Conservation (phyloP, 30 jellyfish, hydroid and myxozoan genomes). For the Rhopilema esculentum region DNA sequence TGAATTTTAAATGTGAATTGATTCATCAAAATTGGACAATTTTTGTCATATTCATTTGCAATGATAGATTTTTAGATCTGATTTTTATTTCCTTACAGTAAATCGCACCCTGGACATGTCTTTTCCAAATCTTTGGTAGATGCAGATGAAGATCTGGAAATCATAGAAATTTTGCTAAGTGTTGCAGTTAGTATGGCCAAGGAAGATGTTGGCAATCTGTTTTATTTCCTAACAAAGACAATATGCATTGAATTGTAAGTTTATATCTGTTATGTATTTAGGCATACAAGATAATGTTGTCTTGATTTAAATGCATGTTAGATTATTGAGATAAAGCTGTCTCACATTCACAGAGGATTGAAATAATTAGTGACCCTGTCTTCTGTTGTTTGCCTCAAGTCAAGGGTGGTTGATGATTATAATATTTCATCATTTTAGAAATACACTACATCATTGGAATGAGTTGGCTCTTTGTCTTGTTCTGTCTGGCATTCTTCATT, state of each 20-base stretch:
- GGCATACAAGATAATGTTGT: too few relatives aligned
- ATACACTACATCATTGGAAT: conserved; percentile 15
- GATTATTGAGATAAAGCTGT: too few relatives aligned
- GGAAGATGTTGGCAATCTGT: background rate
- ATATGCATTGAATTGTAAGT: background rate
- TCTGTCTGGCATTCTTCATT: background rate
- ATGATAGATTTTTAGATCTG: too few relatives aligned
- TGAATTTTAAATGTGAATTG: too few relatives aligned
- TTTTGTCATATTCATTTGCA: too few relatives aligned
- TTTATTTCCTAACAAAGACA: background rate
- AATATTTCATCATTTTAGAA: background rate
- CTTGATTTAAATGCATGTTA: too few relatives aligned
- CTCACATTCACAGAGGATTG: too few relatives aligned
- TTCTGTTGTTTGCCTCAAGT: too few relatives aligned
- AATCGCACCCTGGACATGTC: background rate
- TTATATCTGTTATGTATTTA: too few relatives aligned
- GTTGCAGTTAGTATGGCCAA: background rate
- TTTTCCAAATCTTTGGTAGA: background rate
- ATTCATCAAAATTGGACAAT: too few relatives aligned
- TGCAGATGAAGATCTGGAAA: background rate
- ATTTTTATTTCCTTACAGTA: background rate
- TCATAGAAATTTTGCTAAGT: background rate
- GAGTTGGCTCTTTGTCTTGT: conserved; percentile 2
- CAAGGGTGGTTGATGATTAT: too few relatives aligned
- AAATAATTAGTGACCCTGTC: too few relatives aligned